phyloP scores from a whole-genome alignment of 2,888 invertebrate genomes.

The Digitonthophagus gazella region DNA sequence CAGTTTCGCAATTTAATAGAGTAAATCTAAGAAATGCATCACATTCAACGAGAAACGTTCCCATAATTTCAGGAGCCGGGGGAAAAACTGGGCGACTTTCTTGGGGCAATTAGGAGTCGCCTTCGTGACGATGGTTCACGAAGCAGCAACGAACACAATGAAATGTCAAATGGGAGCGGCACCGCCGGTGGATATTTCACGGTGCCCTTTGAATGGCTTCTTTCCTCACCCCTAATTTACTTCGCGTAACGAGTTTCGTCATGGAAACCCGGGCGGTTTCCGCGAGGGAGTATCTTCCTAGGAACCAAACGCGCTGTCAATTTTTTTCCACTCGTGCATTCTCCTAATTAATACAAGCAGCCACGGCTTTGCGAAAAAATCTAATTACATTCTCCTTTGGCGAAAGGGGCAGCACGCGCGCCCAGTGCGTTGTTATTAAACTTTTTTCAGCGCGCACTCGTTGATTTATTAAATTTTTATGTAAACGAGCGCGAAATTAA shows the following conservation, averaged over 20 bases:
- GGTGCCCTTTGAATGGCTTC: not conserved
- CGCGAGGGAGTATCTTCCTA: not conserved
- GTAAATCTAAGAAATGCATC: not conserved
- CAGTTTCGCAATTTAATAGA: not conserved
- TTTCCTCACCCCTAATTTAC: not conserved
- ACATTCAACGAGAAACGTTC: not conserved
- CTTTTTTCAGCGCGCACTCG: not conserved
- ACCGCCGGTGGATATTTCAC: not conserved
- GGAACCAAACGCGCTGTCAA: not conserved
- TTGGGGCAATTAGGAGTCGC: conserved; percentile 11
- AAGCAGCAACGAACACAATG: conserved; percentile 9
- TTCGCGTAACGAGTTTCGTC: not conserved
- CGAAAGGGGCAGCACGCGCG: not conserved
- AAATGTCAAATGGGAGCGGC: conserved; percentile 13
- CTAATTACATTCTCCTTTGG: not conserved
- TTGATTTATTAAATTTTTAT: not conserved
- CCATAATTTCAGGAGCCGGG: not conserved
- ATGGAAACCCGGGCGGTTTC: not conserved
- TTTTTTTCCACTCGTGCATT: not conserved
- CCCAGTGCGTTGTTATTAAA: not conserved
- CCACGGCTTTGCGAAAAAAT: not conserved
- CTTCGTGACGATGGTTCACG: conserved; percentile 14
- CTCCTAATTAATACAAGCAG: not conserved
- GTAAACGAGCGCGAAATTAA: not conserved
- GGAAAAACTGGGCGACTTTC: conserved; percentile 1